Percentiles rank a stretch among this genome's conserved stretches.
phyloP scores from a whole-genome alignment of 2,888 invertebrate species.

The Lampropteryx suffumata region DNA sequence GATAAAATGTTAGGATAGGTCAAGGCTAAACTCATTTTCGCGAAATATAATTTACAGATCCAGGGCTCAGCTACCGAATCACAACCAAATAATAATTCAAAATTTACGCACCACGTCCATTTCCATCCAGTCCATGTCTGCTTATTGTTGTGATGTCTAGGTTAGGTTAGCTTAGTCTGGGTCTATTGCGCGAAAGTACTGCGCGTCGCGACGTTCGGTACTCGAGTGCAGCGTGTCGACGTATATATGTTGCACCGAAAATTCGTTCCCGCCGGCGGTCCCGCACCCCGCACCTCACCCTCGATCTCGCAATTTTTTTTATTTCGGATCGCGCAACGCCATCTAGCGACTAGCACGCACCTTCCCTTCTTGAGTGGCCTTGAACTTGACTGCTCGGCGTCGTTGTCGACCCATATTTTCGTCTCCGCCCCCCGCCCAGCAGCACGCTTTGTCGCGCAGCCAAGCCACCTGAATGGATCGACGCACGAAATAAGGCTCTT shows the following conservation, averaged over 20 bases:
- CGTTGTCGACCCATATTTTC: conserved; percentile 76
- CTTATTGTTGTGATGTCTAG: conserved; percentile 57
- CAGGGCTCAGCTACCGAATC: conserved; percentile 16
- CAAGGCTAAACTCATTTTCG: conserved; percentile 59
- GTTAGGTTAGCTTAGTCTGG: conserved; percentile 65
- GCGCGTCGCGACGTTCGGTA: conserved; percentile 78
- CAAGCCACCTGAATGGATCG: conserved; percentile 70
- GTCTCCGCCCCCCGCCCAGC: conserved; percentile 54
- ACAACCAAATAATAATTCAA: conserved; percentile 25
- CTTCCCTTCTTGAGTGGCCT: conserved; percentile 67
- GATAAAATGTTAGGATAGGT: conserved; percentile 79
- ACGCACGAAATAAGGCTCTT: conserved; percentile 60
- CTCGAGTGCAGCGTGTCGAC: conserved; percentile 77
- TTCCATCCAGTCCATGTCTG: conserved; percentile 80
- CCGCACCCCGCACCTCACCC: conserved; percentile 63
- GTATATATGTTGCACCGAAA: conserved; percentile 76
- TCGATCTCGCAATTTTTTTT: conserved; percentile 72
- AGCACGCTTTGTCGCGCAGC: conserved; percentile 67
- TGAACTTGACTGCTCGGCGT: conserved; percentile 75
- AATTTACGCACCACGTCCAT: conserved; percentile 74
- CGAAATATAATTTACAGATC: conserved; percentile 34
- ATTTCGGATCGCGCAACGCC: conserved; percentile 73
- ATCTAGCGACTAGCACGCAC: conserved; percentile 69
- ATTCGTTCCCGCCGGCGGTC: conserved; percentile 69
- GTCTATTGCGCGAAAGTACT: conserved; percentile 68